Base-by-base conservation (phyloP, 2,113 vertebrate genomes). In the Lepidiolamprologus cunningtoni region DNA sequence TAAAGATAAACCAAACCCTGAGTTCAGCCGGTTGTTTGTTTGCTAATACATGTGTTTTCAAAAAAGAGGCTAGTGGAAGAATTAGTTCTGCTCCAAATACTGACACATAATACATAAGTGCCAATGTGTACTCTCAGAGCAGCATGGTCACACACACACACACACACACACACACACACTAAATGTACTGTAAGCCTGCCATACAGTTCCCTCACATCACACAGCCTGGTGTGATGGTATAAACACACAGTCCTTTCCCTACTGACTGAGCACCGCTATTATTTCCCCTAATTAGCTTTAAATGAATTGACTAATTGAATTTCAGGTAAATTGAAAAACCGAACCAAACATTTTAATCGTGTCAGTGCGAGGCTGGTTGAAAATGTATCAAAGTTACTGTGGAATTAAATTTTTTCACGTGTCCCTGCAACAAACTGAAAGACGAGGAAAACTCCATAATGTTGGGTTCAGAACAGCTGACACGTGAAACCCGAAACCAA, bases 31-130 rank as follows among this genome's bases (percentile, higher is more conserved):
- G 40, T 76, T 57, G 85, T 80, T 57, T 82, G 53, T 89, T 89
- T 80, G 53, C 79, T 54, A 78, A 78, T 85, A 50, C 61, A 78
- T 86, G 45, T 88, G 87, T 88, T 86, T 81, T 55, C 21, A 58
- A 76, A 63, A 76, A 89, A 91, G 80, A 90, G 84, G 84, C 57
- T 10, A 54, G 28, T 55, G 78, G 83, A 93, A 82, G 68, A 52
- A 92, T 94, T 94, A 94, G 86, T 94, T 93, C 92, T 95, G 93
- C 93, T 93, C 92, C 83, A 95, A 63, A 93, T 94, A 78, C 73
- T 28, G 8, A 58, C 81, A 53, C 81, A 92, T 82, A 85, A 90
- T 90, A 89, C 83, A 63, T 37, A 89, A 89, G 86, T 81, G 91
- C 80, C 82, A 9, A 40, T 33, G 66, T 47, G 84, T 81, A 31